Evolutionary conservation across 2,113 vertebrate species (phyloP).

Genomic region (Oreochromis niloticus): DNA sequence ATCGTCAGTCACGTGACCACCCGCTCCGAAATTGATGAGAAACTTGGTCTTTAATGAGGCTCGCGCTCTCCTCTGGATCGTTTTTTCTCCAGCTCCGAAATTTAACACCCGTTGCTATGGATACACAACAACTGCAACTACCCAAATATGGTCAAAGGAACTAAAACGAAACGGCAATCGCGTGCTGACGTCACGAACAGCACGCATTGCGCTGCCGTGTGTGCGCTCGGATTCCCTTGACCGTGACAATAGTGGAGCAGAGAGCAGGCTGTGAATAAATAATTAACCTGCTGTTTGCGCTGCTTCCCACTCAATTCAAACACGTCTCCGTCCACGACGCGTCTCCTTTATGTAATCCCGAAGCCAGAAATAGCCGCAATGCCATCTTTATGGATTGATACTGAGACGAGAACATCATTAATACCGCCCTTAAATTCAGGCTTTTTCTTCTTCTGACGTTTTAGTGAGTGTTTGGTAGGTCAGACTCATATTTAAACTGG

Average conservation of each 20-base stretch:
- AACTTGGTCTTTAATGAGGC: neutral
- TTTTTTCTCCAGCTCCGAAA: conserved; percentile 1
- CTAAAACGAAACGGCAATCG: neutral
- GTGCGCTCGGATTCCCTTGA: conserved; percentile 16
- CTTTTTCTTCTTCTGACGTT: neutral
- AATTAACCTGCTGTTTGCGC: conserved; percentile 39
- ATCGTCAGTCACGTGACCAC: neutral
- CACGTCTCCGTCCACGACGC: neutral
- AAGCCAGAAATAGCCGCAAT: neutral
- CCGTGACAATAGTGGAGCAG: conserved; percentile 35
- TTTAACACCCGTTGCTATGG: conserved; percentile 57
- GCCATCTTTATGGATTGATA: neutral
- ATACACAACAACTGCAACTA: conserved; percentile 64
- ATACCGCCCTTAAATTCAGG: neutral
- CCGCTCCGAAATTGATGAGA: neutral
- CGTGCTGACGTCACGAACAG: conserved; percentile 57
- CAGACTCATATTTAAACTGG: neutral
- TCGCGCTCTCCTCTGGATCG: neutral
- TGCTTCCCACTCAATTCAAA: conserved; percentile 27
- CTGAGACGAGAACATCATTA: neutral
- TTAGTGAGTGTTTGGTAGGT: neutral
- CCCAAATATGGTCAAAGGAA: conserved; percentile 72
- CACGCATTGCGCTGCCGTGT: conserved; percentile 15
- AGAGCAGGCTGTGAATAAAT: conserved; percentile 47
- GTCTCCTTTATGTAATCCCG: conserved; percentile 12